Base-by-base conservation (phyloP, 1,140 invertebrate species). In the Copidosoma floridanum region DNA sequence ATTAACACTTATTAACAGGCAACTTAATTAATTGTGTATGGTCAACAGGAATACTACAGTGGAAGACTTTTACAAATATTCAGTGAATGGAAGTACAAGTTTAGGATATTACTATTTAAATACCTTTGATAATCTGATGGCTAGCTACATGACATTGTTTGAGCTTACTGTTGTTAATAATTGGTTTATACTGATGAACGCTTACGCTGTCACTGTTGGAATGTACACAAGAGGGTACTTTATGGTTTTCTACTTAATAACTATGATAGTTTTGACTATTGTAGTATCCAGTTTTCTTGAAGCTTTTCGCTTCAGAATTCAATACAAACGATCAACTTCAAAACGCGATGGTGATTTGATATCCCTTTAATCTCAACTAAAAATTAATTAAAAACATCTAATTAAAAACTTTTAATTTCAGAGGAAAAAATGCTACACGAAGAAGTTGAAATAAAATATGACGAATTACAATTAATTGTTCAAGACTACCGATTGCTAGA, bases 141-240 rank as follows among this genome's bases (percentile, higher is more conserved):
- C 85, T 12, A 89, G 88, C 68, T 82, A 82, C 69, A 91, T 95
- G 50, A 94, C 93, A 0, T 76, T 96, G 51, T 96, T 96, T 81
- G 93, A 95, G 78, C 79, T 95, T 63, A 95, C 92, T 5, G 91
- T 94, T 16, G 90, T 94, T 27, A 95, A 94, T 78, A 94, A 94
- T 74, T 91, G 89, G 89, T 93, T 91, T 75, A 91, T 95, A 55
- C 85, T 93, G n/a, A 95, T 95, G 93, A 91, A 94, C 72, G 90
- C 90, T 12, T 94, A 90, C 76, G 90, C 90, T 1, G 79, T 83
- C 23, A 87, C 88, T 3, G 83, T 85, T 6, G 84, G 84, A 6
- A 82, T 83, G 72, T 87, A 85, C 67, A 89, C 86, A 55, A 81
- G 93, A 65, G 79, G 91, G 24, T 96, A 91, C 74, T 95, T 96